Evolutionary conservation across 2,888 invertebrate species (phyloP).

Genomic region (Nomada ferruginata): DNA sequence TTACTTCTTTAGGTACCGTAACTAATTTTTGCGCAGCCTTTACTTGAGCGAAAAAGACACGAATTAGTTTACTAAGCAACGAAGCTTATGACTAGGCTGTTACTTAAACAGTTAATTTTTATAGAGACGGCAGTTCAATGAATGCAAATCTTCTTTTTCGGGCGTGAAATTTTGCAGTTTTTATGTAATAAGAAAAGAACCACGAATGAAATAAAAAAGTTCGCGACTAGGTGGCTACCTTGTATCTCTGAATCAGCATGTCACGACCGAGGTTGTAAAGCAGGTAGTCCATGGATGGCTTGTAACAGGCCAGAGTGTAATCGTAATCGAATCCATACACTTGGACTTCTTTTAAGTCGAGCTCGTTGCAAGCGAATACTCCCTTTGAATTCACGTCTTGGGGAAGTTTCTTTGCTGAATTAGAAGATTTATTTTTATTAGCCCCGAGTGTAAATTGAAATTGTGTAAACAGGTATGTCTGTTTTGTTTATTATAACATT

Average conservation of each 20-base stretch:
- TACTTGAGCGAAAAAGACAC: no score
- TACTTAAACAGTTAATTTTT: no score
- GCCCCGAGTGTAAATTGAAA: no score
- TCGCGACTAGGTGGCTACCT: slow-evolving; percentile 86
- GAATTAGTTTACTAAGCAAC: no score
- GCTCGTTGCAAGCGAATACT: slow-evolving; percentile 98
- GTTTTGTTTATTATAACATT: no score
- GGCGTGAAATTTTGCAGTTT: no score
- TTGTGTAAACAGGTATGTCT: no score
- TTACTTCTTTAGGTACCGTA: no score
- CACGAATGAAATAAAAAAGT: background rate
- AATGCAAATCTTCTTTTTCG: no score
- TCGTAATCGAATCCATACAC: slow-evolving; percentile 99
- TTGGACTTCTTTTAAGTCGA: slow-evolving; percentile 95
- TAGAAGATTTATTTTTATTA: background rate
- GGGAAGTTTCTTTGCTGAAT: slow-evolving; percentile 93
- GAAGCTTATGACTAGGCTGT: no score
- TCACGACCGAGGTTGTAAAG: slow-evolving; percentile 96
- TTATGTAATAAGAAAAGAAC: background rate
- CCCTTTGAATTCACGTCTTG: slow-evolving; percentile 94
- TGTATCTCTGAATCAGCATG: slow-evolving; percentile 93
- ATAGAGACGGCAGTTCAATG: no score
- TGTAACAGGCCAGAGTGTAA: slow-evolving; percentile 98
- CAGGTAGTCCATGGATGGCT: slow-evolving; percentile 93
- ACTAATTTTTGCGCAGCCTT: no score